Percentiles rank a stretch among this genome's conserved stretches.
Conservation (phyloP, 2,113 vertebrate genomes). For the Erpornis zantholeuca region DNA sequence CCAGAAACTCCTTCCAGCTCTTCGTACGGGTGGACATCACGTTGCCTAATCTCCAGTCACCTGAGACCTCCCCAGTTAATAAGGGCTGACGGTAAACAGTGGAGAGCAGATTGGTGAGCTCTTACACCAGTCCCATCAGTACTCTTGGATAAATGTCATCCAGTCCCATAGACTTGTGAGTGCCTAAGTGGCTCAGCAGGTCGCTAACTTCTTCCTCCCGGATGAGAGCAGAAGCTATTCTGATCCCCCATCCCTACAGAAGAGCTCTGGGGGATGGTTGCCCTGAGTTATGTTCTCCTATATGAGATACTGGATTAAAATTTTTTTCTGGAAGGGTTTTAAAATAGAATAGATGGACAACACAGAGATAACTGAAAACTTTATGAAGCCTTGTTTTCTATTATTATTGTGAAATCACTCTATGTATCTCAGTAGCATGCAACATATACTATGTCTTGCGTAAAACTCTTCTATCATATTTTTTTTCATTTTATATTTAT, state of each 20-base stretch:
- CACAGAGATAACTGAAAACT: background rate
- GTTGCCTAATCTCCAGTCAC: background rate
- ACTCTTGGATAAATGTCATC: background rate
- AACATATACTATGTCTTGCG: background rate
- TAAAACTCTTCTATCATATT: background rate
- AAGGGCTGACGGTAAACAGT: background rate
- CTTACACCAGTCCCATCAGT: fast-evolving
- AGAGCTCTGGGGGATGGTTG: background rate
- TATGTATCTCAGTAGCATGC: background rate
- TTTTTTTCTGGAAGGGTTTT: background rate
- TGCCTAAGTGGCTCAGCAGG: background rate
- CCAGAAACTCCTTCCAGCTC: background rate
- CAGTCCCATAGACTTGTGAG: fast-evolving
- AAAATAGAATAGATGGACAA: background rate
- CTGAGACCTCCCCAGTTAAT: too few species aligned
- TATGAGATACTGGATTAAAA: background rate
- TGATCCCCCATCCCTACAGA: background rate
- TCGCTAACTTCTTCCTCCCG: background rate
- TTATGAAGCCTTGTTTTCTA: background rate
- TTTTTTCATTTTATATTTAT: background rate
- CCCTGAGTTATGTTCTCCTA: background rate
- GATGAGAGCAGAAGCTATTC: background rate
- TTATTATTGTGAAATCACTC: background rate
- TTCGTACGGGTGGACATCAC: background rate
- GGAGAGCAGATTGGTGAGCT: background rate